Evolutionary conservation across 2,888 invertebrate species (phyloP).

Genomic region (Vanessa cardui): DNA sequence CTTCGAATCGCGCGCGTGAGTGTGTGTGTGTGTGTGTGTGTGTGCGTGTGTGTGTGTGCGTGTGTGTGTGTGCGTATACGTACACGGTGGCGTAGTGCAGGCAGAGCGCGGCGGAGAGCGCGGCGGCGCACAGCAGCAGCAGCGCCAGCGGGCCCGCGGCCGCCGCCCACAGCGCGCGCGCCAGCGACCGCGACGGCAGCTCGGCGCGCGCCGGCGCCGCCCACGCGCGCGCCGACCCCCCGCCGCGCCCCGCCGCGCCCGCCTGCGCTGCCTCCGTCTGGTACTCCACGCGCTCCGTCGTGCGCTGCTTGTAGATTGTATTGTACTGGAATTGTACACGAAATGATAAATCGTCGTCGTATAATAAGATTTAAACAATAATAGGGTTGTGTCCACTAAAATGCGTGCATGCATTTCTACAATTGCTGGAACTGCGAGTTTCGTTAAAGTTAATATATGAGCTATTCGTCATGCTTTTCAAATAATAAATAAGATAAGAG

Average conservation of each 20-base stretch:
- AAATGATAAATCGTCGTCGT: too few species aligned
- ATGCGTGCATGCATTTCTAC: too few species aligned
- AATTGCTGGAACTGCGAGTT: too few species aligned
- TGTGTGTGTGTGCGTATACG: neutral
- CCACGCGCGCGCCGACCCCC: constrained; percentile 73
- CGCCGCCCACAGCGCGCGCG: constrained; percentile 86
- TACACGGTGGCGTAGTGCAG: constrained; percentile 86
- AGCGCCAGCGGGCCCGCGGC: constrained; percentile 87
- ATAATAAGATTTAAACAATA: too few species aligned
- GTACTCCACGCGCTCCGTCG: constrained; percentile 66
- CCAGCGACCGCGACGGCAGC: constrained; percentile 87
- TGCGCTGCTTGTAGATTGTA: constrained; percentile 65
- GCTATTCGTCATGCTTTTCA: too few species aligned
- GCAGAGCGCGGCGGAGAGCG: constrained; percentile 88
- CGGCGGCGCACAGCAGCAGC: constrained; percentile 85
- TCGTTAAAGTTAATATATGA: too few species aligned
- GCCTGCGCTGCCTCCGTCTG: constrained; percentile 56
- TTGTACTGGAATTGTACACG: constrained; percentile 61
- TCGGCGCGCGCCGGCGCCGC: constrained; percentile 82
- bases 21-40: neutral
- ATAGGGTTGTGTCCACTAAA: too few species aligned
- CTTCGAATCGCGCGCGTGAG: neutral
- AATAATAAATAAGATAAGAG: too few species aligned
- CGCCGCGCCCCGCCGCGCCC: constrained; percentile 47
- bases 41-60: neutral